A percentile compares a stretch with the other conserved stretches of the same genome.
These are phyloP conservation scores for Blennius ocellaris DNA, from an alignment of 2,113 vertebrate genomes.

Conservation along the genomic window DNA sequence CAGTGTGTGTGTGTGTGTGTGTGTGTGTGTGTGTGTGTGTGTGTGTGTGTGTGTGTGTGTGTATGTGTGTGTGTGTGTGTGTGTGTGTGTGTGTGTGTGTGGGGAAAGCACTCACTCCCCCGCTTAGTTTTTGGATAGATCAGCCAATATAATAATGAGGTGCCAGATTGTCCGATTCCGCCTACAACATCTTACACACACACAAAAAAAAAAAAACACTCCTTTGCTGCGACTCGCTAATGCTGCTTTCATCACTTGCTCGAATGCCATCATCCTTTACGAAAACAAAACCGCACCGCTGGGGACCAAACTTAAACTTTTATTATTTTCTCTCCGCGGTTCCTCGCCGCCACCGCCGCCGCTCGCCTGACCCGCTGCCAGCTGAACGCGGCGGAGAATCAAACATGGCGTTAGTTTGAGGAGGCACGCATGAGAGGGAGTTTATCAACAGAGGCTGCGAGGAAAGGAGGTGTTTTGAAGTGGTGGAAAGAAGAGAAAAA, in stretches of 20 bases:
- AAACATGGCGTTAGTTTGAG: constrained; percentile 65
- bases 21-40: no score
- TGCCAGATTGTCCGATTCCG: constrained; percentile 9
- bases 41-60: no score
- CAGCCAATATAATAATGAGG: no score
- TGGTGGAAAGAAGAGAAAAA: constrained; percentile 9
- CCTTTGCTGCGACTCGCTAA: constrained; percentile 54
- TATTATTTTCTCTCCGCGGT: constrained; percentile 21
- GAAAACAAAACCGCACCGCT: constrained; percentile 41
- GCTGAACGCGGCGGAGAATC: constrained; percentile 49
- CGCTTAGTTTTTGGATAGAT: no score
- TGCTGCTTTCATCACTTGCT: constrained; percentile 56
- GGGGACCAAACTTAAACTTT: constrained; percentile 59
- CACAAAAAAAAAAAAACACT: constrained; percentile 10
- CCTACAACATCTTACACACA: constrained; percentile 5
- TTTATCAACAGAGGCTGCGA: constrained; percentile 69
- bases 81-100: no score
- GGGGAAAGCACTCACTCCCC: no score
- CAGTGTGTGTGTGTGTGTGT: no score
- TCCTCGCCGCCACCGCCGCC: background rate
- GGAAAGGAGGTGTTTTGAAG: constrained; percentile 73
- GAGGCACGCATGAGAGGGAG: constrained; percentile 49
- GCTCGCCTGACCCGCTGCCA: constrained; percentile 67
- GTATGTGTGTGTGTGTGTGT: no score
- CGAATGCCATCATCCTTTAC: constrained; percentile 43